These are phyloP conservation scores for Cepaea hortensis DNA, from an alignment of 2,888 invertebrate genomes.

Conservation along the genomic window DNA sequence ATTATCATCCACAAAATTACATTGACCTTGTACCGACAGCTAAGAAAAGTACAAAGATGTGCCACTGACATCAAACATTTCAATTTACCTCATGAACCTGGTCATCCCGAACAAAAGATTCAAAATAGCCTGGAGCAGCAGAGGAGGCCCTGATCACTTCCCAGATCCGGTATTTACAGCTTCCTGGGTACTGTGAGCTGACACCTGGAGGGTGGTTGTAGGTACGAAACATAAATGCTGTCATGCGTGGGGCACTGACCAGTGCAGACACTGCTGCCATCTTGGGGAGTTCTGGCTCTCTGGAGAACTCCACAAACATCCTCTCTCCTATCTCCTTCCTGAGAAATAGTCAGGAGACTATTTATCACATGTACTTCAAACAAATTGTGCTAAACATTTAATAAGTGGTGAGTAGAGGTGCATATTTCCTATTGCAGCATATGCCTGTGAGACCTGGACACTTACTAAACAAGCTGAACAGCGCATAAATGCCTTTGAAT, in stretches of 20 bases:
- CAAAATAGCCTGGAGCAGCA: slow-evolving; percentile 93
- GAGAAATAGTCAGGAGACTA: slow-evolving; percentile 48
- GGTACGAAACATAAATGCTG: slow-evolving; percentile 84
- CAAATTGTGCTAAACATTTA: too few relatives aligned
- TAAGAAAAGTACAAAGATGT: too few relatives aligned
- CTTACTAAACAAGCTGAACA: too few relatives aligned
- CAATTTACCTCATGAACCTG: slow-evolving; percentile 68
- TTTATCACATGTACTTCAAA: not conserved
- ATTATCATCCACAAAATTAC: too few relatives aligned
- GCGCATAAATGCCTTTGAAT: too few relatives aligned
- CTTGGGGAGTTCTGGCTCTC: slow-evolving; percentile 66
- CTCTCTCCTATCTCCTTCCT: slow-evolving; percentile 77
- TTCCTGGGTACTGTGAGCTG: slow-evolving; percentile 81
- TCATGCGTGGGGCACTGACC: slow-evolving; percentile 66
- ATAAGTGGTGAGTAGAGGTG: too few relatives aligned
- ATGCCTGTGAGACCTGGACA: too few relatives aligned
- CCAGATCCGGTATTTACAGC: slow-evolving; percentile 85
- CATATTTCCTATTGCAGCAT: too few relatives aligned
- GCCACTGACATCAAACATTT: too few relatives aligned
- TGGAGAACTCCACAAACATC: slow-evolving; percentile 64
- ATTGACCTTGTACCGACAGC: too few relatives aligned
- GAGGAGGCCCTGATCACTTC: slow-evolving; percentile 91
- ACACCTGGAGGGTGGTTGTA: slow-evolving; percentile 82
- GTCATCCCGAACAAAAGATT: slow-evolving; percentile 77
- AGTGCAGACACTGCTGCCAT: slow-evolving; percentile 69